phyloP scores from a whole-genome alignment of 2,797 vertebrate species.

The Microchirus variegatus region DNA sequence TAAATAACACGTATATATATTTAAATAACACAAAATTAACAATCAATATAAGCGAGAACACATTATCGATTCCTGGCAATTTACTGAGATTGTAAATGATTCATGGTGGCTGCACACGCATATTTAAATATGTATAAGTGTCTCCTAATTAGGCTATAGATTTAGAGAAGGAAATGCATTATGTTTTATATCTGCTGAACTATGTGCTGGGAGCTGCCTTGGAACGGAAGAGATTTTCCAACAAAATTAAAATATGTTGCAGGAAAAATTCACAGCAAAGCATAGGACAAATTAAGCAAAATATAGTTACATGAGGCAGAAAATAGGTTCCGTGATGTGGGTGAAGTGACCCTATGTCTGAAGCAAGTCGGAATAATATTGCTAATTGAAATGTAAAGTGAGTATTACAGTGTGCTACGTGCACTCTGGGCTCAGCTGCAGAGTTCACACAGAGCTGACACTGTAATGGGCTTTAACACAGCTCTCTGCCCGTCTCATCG shows the following conservation, averaged over 20 bases:
- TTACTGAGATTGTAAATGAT: no score
- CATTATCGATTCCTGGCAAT: no score
- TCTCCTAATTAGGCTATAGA: no score
- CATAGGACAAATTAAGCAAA: background rate
- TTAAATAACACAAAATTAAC: no score
- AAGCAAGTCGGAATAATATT: background rate
- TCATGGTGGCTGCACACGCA: no score
- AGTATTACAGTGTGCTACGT: background rate
- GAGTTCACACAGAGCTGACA: slow-evolving; percentile 34
- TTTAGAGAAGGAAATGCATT: no score
- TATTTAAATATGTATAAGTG: no score
- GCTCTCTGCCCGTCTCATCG: slow-evolving; percentile 33
- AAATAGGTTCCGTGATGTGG: background rate
- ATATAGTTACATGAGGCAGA: background rate
- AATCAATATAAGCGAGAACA: no score
- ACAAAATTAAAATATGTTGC: background rate
- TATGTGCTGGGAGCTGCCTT: no score
- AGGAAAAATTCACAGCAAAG: background rate
- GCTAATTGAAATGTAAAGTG: slow-evolving; percentile 18
- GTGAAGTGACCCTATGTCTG: slow-evolving; percentile 14
- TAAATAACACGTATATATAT: no score
- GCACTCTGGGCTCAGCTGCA: slow-evolving; percentile 34
- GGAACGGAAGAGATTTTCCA: background rate
- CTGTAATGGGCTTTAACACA: slow-evolving; percentile 58
- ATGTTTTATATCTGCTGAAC: no score